Evolutionary conservation across 2,113 vertebrate genomes (phyloP).

Genomic region (Ardeotis arabs): DNA sequence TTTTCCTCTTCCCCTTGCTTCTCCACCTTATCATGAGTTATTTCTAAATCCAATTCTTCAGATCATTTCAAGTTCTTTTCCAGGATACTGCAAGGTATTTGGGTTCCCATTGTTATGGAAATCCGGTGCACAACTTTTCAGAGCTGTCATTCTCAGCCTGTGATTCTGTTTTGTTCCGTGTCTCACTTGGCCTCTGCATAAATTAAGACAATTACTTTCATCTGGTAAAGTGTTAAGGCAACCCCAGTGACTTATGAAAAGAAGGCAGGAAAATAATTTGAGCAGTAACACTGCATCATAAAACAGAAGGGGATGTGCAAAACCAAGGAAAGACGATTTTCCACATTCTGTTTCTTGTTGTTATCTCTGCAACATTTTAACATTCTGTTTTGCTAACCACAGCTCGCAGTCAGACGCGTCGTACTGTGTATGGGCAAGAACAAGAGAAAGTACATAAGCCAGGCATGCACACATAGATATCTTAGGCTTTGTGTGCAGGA

Average conservation of each 20-base stretch:
- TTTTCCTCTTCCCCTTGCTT: not conserved
- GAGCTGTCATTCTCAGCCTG: not conserved
- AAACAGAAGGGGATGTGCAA: not conserved
- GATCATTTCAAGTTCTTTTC: not conserved
- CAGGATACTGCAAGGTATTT: not conserved
- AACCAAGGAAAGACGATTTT: not conserved
- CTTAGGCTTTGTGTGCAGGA: not conserved
- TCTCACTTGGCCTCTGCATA: not conserved
- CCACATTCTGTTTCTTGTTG: not conserved
- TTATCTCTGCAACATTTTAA: not conserved
- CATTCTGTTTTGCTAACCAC: not conserved
- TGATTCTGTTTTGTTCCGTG: not conserved
- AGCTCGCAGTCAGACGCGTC: not conserved
- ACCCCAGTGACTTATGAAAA: not conserved
- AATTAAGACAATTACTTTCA: not conserved
- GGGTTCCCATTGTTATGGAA: not conserved
- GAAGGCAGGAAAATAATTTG: not conserved
- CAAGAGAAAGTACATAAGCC: not conserved
- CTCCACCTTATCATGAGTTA: not conserved
- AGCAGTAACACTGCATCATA: not conserved
- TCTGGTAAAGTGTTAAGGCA: not conserved
- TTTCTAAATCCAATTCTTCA: not conserved
- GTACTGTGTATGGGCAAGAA: not conserved
- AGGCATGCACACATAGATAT: fast-evolving
- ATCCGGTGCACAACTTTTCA: not conserved